Evolutionary conservation across 2,888 invertebrate species (phyloP), one percentile per base, ranked within the genome.

Genomic region (Dasypogon diadema): DNA sequence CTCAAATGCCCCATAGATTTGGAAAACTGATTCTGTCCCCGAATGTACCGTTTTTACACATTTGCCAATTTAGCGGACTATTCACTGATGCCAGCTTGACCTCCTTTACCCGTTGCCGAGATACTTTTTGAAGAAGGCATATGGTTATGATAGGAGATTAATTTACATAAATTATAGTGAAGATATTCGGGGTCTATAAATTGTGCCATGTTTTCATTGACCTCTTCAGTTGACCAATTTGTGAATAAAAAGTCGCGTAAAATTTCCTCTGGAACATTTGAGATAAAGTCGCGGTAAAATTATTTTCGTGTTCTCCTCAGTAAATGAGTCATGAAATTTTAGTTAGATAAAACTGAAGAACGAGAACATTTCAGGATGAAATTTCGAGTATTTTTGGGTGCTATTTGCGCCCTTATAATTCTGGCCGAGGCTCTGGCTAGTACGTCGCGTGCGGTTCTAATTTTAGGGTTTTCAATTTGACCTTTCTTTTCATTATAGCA

Each of bases 81-180:
- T 42, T 42, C 42, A 42, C n/a, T 42, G 12, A 42, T 42, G n/a
- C 42, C 42, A n/a, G 42, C n/a, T n/a, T 42, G 42, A 42, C 12
- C 42, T 12, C n/a, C 12, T 42, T 42, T 42, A n/a, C n/a, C n/a
- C n/a, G n/a, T 42, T 8, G 30, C 4, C 30, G 8, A 30, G 30
- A 30, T 5, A 5, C 30, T 30, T 30, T 3, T 30, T 8, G 8
- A 30, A 30, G 30, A 30, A 30, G 30, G 30, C 30, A 30, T 3
- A 30, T 30, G 3, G 3, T 3, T 30, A 30, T 8, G 30, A 30
- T 8, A 30, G 8, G 30, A 30, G 30, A 30, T 8, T 8, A 42
- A 42, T 12, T 60, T 60, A 37, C 60, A 60, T 60, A 60, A 42
- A 60, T 60, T 37, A 60, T n/a, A 18, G 60, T 60, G 16, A 34